phyloP scores from a whole-genome alignment of 2,797 vertebrate genomes.

The Tinamus major region DNA sequence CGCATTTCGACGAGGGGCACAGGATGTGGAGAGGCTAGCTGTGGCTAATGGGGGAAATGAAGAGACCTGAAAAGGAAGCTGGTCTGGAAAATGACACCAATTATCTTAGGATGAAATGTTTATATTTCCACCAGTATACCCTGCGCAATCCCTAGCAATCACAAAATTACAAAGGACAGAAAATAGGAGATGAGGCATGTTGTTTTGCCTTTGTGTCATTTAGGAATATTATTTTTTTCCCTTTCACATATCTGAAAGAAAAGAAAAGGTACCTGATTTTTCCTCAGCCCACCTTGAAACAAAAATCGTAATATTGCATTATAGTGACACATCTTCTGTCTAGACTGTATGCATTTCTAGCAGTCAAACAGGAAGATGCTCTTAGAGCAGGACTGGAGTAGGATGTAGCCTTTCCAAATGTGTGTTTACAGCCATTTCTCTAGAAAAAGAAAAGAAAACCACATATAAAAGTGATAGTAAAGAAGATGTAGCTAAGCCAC shows the following conservation, averaged over 20 bases:
- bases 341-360: background rate
- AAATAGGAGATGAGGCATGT: background rate
- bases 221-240: background rate
- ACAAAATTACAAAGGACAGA: background rate
- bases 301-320: background rate
- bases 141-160: background rate
- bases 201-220: background rate
- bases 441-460: background rate
- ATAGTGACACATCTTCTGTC: background rate
- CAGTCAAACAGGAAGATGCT: background rate
- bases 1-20: constrained; percentile 35
- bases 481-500: background rate
- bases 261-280: background rate
- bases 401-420: background rate
- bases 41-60: background rate
- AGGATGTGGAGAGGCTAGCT: background rate
- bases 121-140: background rate
- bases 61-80: background rate
- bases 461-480: background rate
- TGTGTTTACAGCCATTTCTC: background rate
- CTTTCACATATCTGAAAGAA: background rate
- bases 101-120: background rate
- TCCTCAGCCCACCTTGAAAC: background rate
- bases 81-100: background rate
- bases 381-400: background rate